Evolutionary conservation across 2,888 invertebrate genomes (phyloP), one percentile per base, ranked within the genome.

Genomic region (Thera obeliscata): DNA sequence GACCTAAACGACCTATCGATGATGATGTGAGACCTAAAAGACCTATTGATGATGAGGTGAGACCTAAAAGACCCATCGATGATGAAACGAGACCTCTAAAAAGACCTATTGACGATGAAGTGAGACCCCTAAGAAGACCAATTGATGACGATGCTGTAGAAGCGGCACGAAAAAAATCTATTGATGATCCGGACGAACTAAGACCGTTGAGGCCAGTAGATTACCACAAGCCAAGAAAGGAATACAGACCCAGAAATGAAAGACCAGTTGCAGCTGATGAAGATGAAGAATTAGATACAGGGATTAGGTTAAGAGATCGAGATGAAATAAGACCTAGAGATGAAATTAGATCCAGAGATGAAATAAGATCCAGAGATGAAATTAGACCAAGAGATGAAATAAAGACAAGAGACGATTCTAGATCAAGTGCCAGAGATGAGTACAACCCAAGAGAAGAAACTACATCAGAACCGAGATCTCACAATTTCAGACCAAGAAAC

Each of bases 371-470:
- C 2, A 74, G 76, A 66, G 82, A 82, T 61, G 81, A 81, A 57
- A 73, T 76, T 22, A 74, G 78, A 46, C 80, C 82, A 7, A 76
- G 79, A 63, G 86, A 86, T 64, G 84, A 84, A 56, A 43, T 73
- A 9, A 69, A 80, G 48, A 77, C 80, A 12, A 81, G 59, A 59
- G 82, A 83, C 56, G 76, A 79, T 57, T 62, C 73, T n/a, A 77
- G 74, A 6, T 71, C 83, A 38, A 64, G 4, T 22, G 54, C 59
- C 2, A 85, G 86, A 50, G 89, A 87, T 12, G 89, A 87, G 7
- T 78, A 84, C 8, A 87, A 86, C 2, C 80, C 77, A 8, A 81
- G 84, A 68, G 89, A 90, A 1, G 86, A 84, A 36, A n/a, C 56
- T 52, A 35, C 49, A 76, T 12, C 61, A 63, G 77, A 78, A 52